Percentiles rank a stretch among this genome's conserved stretches.
These are phyloP conservation scores for Oceanodroma leucorhoa DNA, from an alignment of 2,797 vertebrate species.

Conservation along the genomic window DNA sequence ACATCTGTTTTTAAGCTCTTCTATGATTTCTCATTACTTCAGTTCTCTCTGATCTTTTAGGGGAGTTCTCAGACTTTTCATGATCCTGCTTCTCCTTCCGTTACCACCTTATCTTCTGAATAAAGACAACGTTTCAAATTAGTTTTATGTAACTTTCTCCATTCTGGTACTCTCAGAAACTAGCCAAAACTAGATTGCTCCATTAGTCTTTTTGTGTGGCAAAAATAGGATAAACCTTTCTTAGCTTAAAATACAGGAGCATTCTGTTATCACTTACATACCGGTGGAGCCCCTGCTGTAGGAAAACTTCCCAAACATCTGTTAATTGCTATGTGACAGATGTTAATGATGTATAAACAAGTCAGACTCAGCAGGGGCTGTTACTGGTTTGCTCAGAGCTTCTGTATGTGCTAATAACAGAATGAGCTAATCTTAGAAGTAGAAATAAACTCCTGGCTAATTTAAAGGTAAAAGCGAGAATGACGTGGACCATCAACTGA, in stretches of 20 bases:
- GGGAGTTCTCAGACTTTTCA: neutral
- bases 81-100: neutral
- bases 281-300: neutral
- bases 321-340: conserved; percentile 57
- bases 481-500: neutral
- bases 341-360: conserved; percentile 58
- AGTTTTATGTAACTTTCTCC: neutral
- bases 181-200: neutral
- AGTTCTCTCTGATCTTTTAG: neutral
- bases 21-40: neutral
- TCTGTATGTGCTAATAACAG: conserved; percentile 8
- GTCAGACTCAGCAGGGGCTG: conserved; percentile 1
- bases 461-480: conserved; percentile 5
- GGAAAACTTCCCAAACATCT: conserved; percentile 48
- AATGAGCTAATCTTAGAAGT: conserved; percentile 27
- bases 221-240: conserved; percentile 9
- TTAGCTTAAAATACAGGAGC: neutral
- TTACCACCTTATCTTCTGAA: neutral
- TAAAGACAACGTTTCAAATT: neutral
- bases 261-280: neutral
- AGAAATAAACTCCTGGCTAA: conserved; percentile 14
- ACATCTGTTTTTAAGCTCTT: neutral
- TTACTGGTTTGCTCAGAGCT: conserved; percentile 33
- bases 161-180: neutral
- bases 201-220: neutral